These are phyloP conservation scores for Intellagama lesueurii DNA, from an alignment of 2,797 vertebrate genomes.

Conservation along the genomic window DNA sequence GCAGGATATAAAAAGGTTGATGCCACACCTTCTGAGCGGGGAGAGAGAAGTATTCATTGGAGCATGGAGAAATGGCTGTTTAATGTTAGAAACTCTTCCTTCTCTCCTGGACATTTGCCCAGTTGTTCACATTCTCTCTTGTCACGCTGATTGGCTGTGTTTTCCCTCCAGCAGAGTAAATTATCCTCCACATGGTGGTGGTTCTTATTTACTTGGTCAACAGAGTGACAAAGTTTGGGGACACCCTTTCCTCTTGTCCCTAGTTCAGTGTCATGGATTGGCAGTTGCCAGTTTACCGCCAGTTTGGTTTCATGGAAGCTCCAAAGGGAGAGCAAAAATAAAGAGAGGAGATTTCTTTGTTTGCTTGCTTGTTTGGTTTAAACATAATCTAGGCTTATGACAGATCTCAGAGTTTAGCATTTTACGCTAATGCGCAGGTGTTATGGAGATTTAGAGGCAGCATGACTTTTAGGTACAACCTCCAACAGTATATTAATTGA, in stretches of 20 bases:
- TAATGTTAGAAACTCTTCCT: neutral
- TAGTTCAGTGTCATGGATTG: neutral
- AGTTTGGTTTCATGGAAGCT: neutral
- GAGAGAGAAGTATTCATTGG: neutral
- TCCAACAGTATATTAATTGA: no score
- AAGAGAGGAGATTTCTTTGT: neutral
- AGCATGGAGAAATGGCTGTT: neutral
- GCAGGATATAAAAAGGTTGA: neutral
- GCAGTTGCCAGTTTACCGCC: no score
- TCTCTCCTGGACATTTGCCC: neutral
- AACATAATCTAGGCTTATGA: no score
- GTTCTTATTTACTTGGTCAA: neutral
- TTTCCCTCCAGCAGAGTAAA: no score
- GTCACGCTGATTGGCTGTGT: no score
- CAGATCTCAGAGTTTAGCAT: neutral
- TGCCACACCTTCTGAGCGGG: neutral
- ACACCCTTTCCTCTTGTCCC: neutral
- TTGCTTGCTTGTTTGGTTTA: neutral
- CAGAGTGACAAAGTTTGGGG: neutral
- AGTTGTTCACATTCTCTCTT: neutral
- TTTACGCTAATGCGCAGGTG: neutral
- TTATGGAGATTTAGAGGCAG: no score
- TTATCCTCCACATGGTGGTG: accelerated
- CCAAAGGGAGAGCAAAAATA: neutral
- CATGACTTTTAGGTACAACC: no score